Base-by-base conservation (phyloP, 1,140 invertebrate species). In the Drosophila simulans region DNA sequence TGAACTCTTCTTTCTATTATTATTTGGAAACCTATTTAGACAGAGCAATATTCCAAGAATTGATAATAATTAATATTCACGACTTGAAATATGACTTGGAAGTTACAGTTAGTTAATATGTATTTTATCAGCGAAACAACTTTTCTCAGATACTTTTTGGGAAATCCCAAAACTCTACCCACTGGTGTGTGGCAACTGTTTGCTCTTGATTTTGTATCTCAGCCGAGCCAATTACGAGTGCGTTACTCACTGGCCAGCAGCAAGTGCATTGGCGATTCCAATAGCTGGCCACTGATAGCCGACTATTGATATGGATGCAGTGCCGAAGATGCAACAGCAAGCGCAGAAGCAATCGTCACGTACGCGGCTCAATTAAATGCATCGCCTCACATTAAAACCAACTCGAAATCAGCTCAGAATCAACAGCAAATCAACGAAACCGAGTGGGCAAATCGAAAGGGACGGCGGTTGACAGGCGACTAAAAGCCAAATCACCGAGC, bases 391-490 rank as follows among this genome's bases (percentile, higher is more conserved):
- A 60, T 39, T 43, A 51, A 69, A 57, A 81, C 60, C 62, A 64
- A 78, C 75, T 11, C n/a, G 3, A 4, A 45, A 42, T 39, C 37
- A 39, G n/a, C 37, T 42, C 43, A 40, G 57, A 60, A 81, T 68
- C 68, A 71, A 78, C 75, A 81, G 63, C 56, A 63, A 82, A 81
- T 73, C 73, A 71, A 77, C 71, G 45, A 39, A 66, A 39, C 37
- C 72, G 54, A 31, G 27, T n/a, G 10, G 10, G 22, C 51, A 39
- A 56, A 62, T 45, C 74, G 79, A 58, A 76, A 43, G 60, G 74
- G 76, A 74, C 77, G 83, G 84, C 79, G 84, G 83, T 89, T 88
- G 83, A 89, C 84, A 83, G 71, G 86, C 84, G 84, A 88, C 83
- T 88, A 88, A 88, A 63, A 42, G 56, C 54, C 58, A 42, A 66